Base-by-base conservation (phyloP, 1,140 invertebrate genomes). In the Neoseiulus cucumeris region DNA sequence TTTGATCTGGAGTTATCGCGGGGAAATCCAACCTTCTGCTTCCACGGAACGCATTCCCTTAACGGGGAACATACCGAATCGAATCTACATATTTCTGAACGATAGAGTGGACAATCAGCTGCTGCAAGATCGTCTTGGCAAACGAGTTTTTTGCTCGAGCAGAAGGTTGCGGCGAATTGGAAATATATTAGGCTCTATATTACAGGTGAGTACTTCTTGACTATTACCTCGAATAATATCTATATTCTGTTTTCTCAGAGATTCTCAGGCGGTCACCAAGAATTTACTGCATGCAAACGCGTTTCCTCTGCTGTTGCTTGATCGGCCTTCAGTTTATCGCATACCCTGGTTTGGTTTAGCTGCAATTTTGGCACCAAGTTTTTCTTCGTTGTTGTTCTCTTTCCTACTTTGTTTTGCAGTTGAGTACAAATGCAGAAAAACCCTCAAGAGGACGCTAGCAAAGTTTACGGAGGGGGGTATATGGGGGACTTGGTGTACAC, bases 281-380 rank as follows among this genome's bases (percentile, higher is more conserved):
- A 22, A 4, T 14, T 5, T 28, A 4, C 28, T 28, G 18, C 42
- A 20, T 29, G 17, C 14, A 12, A 25, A 17, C 33, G 14, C 2
- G 2, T 2, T 33, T 25, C 2, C 4, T 59, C 51, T 29, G 14
- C 33, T 33, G 22, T 33, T 59, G 2, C 22, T n/a, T 47, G 4
- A 7, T 47, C 14, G 14, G 25, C 4, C 25, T 59, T 59, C 33
- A 59, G 33, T 14, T 59, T 5, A 25, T 59, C 25, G 51, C 51
- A 25, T 33, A 59, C 51, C 14, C 33, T 29, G 25, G 51, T 29
- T 25, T 33, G 18, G 25, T 25, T 33, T 59, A 59, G 25, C 25
- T n/a, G 51, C 25, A 59, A 59, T 29, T 59, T 59, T 59, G 51
- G 51, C 51, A 59, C 51, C 51, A 47, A 47, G 45, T 47, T 47